A percentile compares a stretch with the other conserved stretches of the same genome.
Conservation (phyloP, 2,888 invertebrate species). For the Epinotia ramella region DNA sequence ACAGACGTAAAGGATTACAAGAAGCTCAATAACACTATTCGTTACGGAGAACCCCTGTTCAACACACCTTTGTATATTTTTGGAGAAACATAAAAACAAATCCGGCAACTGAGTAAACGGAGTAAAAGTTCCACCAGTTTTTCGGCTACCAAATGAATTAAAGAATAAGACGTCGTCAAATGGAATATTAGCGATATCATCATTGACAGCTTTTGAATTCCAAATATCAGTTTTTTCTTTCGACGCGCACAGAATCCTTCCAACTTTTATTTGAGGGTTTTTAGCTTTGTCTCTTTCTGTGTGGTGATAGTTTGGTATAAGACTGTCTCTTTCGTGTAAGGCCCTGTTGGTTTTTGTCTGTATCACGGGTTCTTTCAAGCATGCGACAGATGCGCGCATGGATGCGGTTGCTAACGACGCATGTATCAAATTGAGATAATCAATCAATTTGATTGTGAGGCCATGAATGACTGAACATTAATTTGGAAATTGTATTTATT, state of each 20-base stretch:
- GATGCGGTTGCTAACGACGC: constrained; percentile 81
- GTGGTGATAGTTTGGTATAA: constrained; percentile 53
- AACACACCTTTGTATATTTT: constrained; percentile 59
- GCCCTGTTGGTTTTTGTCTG: constrained; percentile 79
- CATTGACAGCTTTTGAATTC: constrained; percentile 60
- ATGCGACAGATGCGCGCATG: constrained; percentile 84
- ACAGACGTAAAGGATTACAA: constrained; percentile 71
- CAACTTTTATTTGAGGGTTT: constrained; percentile 49
- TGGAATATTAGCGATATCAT: constrained; percentile 52
- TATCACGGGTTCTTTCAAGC: constrained; percentile 78
- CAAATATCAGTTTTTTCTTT: constrained; percentile 55
- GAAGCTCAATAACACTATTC: constrained; percentile 57
- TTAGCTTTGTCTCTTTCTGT: constrained; percentile 61
- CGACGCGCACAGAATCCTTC: constrained; percentile 62
- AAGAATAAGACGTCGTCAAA: constrained; percentile 31
- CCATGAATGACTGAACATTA: constrained; percentile 60
- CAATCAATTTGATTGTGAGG: constrained; percentile 82
- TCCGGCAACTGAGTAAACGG: constrained; percentile 23
- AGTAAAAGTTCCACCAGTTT: constrained; percentile 46
- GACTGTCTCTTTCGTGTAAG: constrained; percentile 64
- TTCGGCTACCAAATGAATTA: constrained; percentile 24
- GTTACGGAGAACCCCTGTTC: constrained; percentile 43
- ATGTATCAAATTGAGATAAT: constrained; percentile 79
- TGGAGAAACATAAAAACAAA: constrained; percentile 54
- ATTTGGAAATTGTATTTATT: constrained; percentile 42